Base-by-base conservation (phyloP, 2,797 vertebrate species). In the Manis pentadactyla region DNA sequence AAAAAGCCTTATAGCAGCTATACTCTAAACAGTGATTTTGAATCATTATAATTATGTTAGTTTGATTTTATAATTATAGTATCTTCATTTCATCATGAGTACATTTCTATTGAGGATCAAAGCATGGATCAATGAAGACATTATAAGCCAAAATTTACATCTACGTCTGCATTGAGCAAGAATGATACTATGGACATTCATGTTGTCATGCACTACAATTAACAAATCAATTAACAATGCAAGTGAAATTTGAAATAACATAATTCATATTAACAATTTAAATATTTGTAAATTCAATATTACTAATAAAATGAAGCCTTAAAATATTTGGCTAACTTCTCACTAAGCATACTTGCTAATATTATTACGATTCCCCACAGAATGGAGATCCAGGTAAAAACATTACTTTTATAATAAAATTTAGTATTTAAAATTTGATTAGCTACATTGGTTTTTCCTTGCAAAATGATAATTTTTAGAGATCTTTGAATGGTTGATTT, bases 241-340 rank as follows among this genome's bases (percentile, higher is more conserved):
- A 90, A 96, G 31, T 74, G 25, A 95, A 94, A 83, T 84, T 79
- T 90, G 78, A 34, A 89, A 17, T 59, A 90, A 85, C 23, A 91
- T 6, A 88, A 94, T 39, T 77, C 87, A 88, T 51, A 61, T 29
- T 74, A 93, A 66, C 73, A 84, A 74, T 87, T 87, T 79, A 92
- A 92, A n/a, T 23, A 86, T 51, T 4, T 85, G 1, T 81, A 66
- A 82, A 86, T 49, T 63, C 82, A 95, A 77, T 89, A 34, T 73
- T 83, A 94, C 6, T 59, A 93, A 82, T 64, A 92, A 71, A 92
- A 29, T 23, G 6, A 94, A 91, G 46, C 17, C 88, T 78, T 85
- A 95, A 95, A 66, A 25, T 55, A 23, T 92, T 64, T 87, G 31
- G 6, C 84, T 91, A 93, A 64, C 55, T 94, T 49, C 25, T 69